phyloP scores from a whole-genome alignment of 1,140 invertebrate species.

The Chironomus striatipennis region DNA sequence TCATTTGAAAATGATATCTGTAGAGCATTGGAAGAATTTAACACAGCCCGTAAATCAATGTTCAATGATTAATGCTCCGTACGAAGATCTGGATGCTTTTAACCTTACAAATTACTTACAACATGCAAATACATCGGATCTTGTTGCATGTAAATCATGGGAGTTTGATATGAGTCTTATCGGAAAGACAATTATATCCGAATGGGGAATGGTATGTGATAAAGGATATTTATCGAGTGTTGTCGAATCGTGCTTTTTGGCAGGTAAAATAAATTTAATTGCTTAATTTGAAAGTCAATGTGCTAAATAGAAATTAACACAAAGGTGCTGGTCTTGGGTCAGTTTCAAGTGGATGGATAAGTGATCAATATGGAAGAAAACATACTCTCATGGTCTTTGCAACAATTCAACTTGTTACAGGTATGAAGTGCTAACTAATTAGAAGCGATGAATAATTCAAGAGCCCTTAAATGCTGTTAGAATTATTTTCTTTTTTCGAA shows the following conservation, averaged over 20 bases:
- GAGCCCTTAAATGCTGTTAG: too few relatives aligned
- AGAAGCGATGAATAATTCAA: neutral
- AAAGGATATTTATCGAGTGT: constrained; percentile 47
- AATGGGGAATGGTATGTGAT: constrained; percentile 56
- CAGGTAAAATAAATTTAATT: constrained; percentile 32
- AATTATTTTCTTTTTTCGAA: too few relatives aligned
- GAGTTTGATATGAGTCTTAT: constrained; percentile 51
- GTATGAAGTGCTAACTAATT: constrained; percentile 26
- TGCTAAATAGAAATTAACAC: neutral
- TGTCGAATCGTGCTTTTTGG: constrained; percentile 58
- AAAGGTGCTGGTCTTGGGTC: constrained; percentile 57
- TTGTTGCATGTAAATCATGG: constrained; percentile 50
- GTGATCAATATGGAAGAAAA: constrained; percentile 63
- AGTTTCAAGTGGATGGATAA: constrained; percentile 57
- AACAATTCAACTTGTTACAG: constrained; percentile 33
- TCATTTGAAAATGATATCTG: constrained; percentile 41
- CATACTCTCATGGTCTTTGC: constrained; percentile 53
- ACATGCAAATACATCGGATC: neutral
- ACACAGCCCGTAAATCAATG: constrained; percentile 47
- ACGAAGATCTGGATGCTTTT: constrained; percentile 26
- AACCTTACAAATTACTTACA: neutral
- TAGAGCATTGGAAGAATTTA: constrained; percentile 49
- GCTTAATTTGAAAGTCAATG: neutral
- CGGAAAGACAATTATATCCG: constrained; percentile 49
- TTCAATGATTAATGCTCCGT: constrained; percentile 35